Conservation (phyloP, 2,797 vertebrate genomes). For the Malacoctenus gilli region DNA sequence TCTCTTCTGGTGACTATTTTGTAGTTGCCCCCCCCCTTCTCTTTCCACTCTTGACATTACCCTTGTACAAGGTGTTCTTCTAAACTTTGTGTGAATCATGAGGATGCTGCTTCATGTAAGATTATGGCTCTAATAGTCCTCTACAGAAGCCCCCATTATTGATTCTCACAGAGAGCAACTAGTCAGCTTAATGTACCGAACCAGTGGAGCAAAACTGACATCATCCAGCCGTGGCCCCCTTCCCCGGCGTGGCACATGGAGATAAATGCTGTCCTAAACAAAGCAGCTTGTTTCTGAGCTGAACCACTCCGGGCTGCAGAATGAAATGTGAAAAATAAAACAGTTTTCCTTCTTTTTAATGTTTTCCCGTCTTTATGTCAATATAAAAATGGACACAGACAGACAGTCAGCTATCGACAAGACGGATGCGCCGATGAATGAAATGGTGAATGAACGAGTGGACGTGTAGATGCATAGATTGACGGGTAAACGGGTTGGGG, state of each 20-base stretch:
- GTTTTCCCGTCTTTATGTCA: slow-evolving; percentile 10
- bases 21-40: slow-evolving; percentile 16
- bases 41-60: slow-evolving; percentile 55
- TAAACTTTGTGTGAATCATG: slow-evolving; percentile 64
- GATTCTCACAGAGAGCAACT: slow-evolving; percentile 72
- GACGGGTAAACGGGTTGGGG: too few species aligned
- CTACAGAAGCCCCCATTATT: slow-evolving; percentile 73
- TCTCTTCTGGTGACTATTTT: slow-evolving; percentile 27
- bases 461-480: too few species aligned
- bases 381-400: too few species aligned
- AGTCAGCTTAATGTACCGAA: slow-evolving; percentile 71
- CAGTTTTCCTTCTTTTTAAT: slow-evolving; percentile 35
- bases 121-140: slow-evolving; percentile 75
- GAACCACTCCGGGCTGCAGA: slow-evolving; percentile 35
- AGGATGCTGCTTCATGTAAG: slow-evolving; percentile 68
- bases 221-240: slow-evolving; percentile 58
- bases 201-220: slow-evolving; percentile 73
- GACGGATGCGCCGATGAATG: too few species aligned
- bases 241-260: slow-evolving; percentile 56
- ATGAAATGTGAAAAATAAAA: slow-evolving; percentile 60
- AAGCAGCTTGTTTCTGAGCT: slow-evolving; percentile 54
- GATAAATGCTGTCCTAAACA: slow-evolving; percentile 68
- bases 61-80: slow-evolving; percentile 70
- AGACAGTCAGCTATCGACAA: too few species aligned
- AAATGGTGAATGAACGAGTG: too few species aligned